phyloP scores from a whole-genome alignment of 2,888 invertebrate species.

The Petrolisthes cinctipes region DNA sequence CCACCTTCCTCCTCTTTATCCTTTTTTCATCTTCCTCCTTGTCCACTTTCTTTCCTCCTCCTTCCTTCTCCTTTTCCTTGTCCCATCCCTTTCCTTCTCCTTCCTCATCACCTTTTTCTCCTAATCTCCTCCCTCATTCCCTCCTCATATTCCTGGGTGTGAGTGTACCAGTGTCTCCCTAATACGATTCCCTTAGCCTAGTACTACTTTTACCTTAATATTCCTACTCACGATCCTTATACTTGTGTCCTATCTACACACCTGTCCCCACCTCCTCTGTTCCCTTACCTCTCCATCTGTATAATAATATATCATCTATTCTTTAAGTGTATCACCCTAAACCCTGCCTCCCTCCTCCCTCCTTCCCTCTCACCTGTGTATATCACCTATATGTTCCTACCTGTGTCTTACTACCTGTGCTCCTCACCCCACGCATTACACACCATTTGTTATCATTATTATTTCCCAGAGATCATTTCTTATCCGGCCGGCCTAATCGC shows the following conservation, averaged over 20 bases:
- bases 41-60: not conserved
- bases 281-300: not conserved
- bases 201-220: not conserved
- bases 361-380: not conserved
- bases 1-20: not conserved
- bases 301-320: not conserved
- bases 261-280: not conserved
- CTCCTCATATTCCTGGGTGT: not conserved
- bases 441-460: constrained; percentile 54
- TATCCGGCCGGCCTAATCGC: constrained; percentile 40
- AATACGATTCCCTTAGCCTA: not conserved
- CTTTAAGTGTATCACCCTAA: not conserved
- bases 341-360: not conserved
- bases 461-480: constrained; percentile 41
- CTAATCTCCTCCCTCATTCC: constrained; percentile 2
- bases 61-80: not conserved
- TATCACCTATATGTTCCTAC: constrained; percentile 15
- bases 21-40: not conserved
- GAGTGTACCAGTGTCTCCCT: not conserved
- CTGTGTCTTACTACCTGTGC: constrained; percentile 16
- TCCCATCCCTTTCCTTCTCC: constrained; percentile 3
- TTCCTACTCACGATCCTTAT: not conserved
- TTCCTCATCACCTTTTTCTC: not conserved
- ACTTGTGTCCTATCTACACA: not conserved
- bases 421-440: constrained; percentile 36